Conservation (phyloP, 1,140 invertebrate genomes). For the Hypsibius dujardini region DNA sequence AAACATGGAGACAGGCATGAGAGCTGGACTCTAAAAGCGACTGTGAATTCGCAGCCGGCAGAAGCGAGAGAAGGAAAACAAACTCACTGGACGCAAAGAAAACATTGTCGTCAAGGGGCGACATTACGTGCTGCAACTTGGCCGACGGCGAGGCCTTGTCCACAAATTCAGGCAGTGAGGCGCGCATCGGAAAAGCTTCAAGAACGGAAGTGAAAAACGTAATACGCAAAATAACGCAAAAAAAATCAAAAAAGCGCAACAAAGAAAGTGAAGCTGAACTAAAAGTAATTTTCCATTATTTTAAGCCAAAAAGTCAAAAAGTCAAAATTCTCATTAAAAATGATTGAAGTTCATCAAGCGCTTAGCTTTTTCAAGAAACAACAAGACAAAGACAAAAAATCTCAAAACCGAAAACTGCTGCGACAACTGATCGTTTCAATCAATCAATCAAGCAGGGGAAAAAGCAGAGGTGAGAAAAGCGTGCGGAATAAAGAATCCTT, state of each 20-base stretch:
- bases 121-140: no score
- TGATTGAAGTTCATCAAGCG: no score
- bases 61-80: background rate
- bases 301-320: no score
- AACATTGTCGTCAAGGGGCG: slow-evolving; percentile 15
- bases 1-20: no score
- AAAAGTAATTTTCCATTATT: no score
- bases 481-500: no score
- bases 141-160: background rate
- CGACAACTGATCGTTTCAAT: no score
- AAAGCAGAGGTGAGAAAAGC: no score
- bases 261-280: no score
- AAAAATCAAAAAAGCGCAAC: background rate
- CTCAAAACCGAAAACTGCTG: background rate
- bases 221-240: background rate
- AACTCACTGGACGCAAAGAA: slow-evolving; percentile 8
- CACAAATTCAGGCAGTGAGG: slow-evolving; percentile 1
- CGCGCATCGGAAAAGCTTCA: background rate
- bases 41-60: no score
- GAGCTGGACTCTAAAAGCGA: no score
- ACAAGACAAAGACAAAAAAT: background rate
- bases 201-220: background rate
- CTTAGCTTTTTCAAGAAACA: background rate
- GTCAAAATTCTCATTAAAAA: no score
- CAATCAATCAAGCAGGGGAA: background rate